Evolutionary conservation across 2,797 vertebrate genomes (phyloP), one percentile per base, ranked within the genome.

Genomic region (Antennarius maculatus): DNA sequence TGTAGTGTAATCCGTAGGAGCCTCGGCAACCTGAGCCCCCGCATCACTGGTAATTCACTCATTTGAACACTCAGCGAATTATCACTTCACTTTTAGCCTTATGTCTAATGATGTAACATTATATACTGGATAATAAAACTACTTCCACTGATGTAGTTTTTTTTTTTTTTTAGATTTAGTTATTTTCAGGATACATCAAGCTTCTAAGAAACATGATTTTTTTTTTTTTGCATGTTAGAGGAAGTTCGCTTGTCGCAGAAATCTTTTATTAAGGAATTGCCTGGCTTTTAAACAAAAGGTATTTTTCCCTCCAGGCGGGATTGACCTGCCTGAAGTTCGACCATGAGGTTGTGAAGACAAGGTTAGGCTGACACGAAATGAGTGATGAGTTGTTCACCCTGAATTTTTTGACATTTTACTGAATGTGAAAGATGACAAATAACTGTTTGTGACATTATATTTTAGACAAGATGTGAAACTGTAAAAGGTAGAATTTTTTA

Each of bases 341-440:
- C 16, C 29, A 49, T 17, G 13, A 18, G 23, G 41, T 34, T 60
- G 14, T 47, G 49, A 54, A 51, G 47, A 69, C 3, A 15, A 58
- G 42, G 12, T 37, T 12, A 45, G 3, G 31, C 45, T 61, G 42
- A 23, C 41, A 31, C 13, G 7, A 1, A 51, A 13, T n/a, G 6
- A 27, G 42, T 23, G 46, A 56, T 43, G 37, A 39, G 37, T 42
- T 52, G 15, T n/a, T 15, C 56, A 56, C 15, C 29, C 47, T 18
- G 39, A 23, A 27, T 53, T 63, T 69, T 15, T 54, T 45, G 18
- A 34, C 18, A 50, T 29, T 41, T 61, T 61, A 41, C 42, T 57
- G 13, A 55, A 56, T 59, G 31, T 64, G 39, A 12, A 55, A 41
- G 31, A 12, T 56, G 41, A 31, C 13, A 39, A 37, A 28, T 50